phyloP scores from a whole-genome alignment of 2,888 invertebrate genomes.

The Trisateles emortualis region DNA sequence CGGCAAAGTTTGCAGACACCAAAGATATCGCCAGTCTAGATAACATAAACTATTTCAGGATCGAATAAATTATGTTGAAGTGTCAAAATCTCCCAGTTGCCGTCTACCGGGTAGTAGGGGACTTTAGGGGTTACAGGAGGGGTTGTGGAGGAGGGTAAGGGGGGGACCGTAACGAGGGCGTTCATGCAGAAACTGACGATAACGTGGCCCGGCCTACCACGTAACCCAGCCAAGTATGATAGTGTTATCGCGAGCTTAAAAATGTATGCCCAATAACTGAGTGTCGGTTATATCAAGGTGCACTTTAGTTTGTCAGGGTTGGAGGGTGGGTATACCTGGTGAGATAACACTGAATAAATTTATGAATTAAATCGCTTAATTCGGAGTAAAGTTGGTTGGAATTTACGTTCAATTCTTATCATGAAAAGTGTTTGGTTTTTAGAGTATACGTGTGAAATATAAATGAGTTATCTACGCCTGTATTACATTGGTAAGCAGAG shows the following conservation, averaged over 20 bases:
- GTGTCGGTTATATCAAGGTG: constrained; percentile 61
- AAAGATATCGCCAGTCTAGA: constrained; percentile 45
- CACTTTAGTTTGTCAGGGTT: constrained; percentile 55
- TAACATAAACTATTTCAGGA: constrained; percentile 55
- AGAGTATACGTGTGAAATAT: constrained; percentile 20
- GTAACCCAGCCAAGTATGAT: constrained; percentile 77
- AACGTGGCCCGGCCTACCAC: constrained; percentile 83
- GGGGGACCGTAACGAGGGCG: constrained; percentile 80
- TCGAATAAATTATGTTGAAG: constrained; percentile 80
- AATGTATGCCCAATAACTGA: constrained; percentile 83
- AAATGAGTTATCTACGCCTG: no score
- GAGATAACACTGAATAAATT: constrained; percentile 49
- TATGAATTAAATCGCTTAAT: constrained; percentile 25
- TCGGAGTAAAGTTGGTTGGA: constrained; percentile 20
- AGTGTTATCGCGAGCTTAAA: constrained; percentile 77
- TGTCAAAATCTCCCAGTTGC: constrained; percentile 80
- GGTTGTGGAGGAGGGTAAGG: constrained; percentile 36
- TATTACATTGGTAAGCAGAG: no score
- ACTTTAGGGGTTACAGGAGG: constrained; percentile 31
- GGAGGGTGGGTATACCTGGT: constrained; percentile 44
- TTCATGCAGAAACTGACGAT: constrained; percentile 86
- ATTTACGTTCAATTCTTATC: constrained; percentile 41
- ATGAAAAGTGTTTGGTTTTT: constrained; percentile 12
- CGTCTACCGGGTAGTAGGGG: constrained; percentile 57
- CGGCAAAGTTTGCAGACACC: constrained; percentile 38